These are phyloP conservation scores for Cepaea nemoralis DNA, from an alignment of 1,140 invertebrate genomes.

Conservation along the genomic window DNA sequence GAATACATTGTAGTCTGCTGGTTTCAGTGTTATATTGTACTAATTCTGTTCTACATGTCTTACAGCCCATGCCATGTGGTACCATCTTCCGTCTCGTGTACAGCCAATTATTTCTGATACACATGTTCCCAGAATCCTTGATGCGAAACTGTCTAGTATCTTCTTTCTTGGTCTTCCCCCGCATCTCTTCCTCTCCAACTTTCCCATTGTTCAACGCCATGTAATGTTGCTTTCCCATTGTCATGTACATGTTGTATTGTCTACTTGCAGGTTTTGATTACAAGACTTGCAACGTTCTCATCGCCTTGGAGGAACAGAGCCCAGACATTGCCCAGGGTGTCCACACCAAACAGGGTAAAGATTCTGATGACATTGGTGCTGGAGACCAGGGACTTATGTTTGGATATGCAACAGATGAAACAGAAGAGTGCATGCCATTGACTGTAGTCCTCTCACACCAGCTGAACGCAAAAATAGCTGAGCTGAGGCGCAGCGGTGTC, in stretches of 20 bases:
- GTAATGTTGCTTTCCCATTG: too few species aligned
- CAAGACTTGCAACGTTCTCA: conserved; percentile 96
- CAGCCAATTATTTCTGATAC: too few species aligned
- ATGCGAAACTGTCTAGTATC: too few species aligned
- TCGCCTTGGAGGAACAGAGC: conserved; percentile 96
- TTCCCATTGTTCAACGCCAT: too few species aligned
- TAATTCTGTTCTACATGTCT: too few species aligned
- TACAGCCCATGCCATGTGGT: too few species aligned
- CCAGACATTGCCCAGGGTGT: conserved; percentile 95
- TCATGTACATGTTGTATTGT: conserved; percentile 1
- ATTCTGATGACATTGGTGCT: conserved; percentile 97
- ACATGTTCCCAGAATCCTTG: too few species aligned
- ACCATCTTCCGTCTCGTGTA: too few species aligned
- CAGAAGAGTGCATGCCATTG: conserved; percentile 96
- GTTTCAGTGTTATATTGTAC: too few species aligned
- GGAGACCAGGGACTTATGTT: conserved; percentile 78
- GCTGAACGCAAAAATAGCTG: conserved; percentile 91
- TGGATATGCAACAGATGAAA: conserved; percentile 84
- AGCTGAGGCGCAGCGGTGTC: conserved; percentile 87
- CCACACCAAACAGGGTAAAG: conserved; percentile 83
- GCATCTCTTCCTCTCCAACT: too few species aligned
- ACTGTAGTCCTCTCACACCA: conserved; percentile 95
- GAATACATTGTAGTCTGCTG: too few species aligned
- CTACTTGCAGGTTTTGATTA: conserved; percentile 89
- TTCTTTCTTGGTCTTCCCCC: too few species aligned